Conservation (phyloP, 1,140 invertebrate species). For the Proctacanthus coquilletti region DNA sequence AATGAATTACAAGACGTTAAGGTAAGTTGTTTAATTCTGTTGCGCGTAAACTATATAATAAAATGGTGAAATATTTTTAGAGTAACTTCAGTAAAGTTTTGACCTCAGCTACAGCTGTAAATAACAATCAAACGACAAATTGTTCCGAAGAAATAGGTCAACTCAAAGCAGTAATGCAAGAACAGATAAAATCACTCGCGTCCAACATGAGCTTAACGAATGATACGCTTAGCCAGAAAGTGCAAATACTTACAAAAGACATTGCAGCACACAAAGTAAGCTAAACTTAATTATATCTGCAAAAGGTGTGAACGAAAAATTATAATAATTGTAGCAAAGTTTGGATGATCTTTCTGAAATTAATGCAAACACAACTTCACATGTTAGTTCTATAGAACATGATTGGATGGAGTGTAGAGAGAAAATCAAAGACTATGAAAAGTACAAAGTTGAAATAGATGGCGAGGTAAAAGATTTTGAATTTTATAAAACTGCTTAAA, state of each 20-base stretch:
- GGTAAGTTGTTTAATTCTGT: constrained; percentile 12
- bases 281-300: constrained; percentile 3
- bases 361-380: constrained; percentile 19
- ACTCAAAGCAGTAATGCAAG: background rate
- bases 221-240: constrained; percentile 19
- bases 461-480: no score
- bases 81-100: background rate
- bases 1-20: constrained; percentile 15
- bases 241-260: constrained; percentile 18
- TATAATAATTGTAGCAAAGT: background rate
- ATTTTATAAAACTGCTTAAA: no score
- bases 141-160: background rate
- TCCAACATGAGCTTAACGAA: constrained; percentile 16
- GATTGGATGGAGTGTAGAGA: constrained; percentile 22
- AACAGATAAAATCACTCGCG: constrained; percentile 3
- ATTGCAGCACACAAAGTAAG: constrained; percentile 6
- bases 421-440: constrained; percentile 15
- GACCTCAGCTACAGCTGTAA: background rate
- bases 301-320: constrained; percentile 13
- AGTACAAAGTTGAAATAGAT: no score
- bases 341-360: background rate
- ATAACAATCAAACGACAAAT: background rate
- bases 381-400: constrained; percentile 21
- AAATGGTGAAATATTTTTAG: constrained; percentile 10
- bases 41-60: constrained; percentile 11